These are phyloP conservation scores for Cordylochernes scorpioides DNA, from an alignment of 2,888 invertebrate species.

Conservation along the genomic window DNA sequence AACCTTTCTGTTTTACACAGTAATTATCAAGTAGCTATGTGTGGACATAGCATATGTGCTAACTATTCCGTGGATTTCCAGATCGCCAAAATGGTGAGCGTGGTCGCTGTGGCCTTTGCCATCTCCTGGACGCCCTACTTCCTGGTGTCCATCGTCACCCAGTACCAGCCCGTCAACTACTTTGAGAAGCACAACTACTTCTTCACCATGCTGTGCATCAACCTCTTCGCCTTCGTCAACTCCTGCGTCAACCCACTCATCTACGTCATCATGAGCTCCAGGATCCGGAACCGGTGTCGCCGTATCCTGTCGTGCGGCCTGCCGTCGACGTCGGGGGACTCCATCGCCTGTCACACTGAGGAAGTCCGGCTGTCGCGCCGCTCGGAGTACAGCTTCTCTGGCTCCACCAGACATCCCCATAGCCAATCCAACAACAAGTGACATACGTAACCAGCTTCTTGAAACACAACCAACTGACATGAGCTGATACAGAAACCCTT, in stretches of 20 bases:
- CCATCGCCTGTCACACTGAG: no score
- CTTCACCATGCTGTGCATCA: constrained; percentile 25
- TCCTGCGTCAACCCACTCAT: constrained; percentile 26
- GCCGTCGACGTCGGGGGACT: no score
- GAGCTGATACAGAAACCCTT: no score
- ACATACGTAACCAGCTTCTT: no score
- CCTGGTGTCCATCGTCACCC: constrained; percentile 23
- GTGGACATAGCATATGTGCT: neutral
- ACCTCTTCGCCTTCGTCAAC: constrained; percentile 24
- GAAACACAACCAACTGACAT: no score
- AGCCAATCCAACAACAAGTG: no score
- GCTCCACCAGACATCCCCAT: no score
- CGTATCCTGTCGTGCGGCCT: constrained; percentile 14
- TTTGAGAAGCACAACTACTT: constrained; percentile 22
- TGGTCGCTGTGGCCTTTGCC: constrained; percentile 23
- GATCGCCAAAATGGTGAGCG: constrained; percentile 26
- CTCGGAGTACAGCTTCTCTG: no score
- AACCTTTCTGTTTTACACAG: no score
- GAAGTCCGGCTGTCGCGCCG: no score
- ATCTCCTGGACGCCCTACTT: constrained; percentile 26
- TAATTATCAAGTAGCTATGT: no score
- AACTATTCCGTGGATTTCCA: constrained; percentile 14
- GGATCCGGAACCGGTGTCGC: constrained; percentile 21
- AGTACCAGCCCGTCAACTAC: constrained; percentile 21
- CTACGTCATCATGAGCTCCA: constrained; percentile 25